Conservation (phyloP, 2,113 vertebrate species). For the Todiramphus saurophagus region DNA sequence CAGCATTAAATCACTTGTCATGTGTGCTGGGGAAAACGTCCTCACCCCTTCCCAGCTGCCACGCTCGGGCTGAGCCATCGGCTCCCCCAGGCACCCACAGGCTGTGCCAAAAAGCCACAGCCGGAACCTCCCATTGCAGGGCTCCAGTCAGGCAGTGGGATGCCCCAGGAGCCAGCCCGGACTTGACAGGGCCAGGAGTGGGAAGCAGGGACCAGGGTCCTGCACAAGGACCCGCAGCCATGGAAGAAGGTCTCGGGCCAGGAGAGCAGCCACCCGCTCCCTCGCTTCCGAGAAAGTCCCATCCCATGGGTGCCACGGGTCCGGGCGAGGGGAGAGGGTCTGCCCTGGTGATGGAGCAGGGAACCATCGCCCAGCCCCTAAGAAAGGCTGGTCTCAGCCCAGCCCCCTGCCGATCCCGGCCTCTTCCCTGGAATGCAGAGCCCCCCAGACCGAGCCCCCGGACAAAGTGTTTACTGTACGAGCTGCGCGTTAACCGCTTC, state of each 20-base stretch:
- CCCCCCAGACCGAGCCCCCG: conserved; percentile 23
- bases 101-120: neutral
- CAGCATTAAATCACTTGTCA: neutral
- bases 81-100: neutral
- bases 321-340: neutral
- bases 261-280: fast-evolving
- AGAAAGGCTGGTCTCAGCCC: neutral
- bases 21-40: neutral
- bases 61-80: neutral
- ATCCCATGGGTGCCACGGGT: fast-evolving
- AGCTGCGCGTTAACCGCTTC: conserved; percentile 14
- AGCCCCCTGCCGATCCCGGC: neutral
- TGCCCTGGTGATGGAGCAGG: neutral
- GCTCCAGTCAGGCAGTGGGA: fast-evolving
- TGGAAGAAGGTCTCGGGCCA: fast-evolving
- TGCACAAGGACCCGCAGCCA: neutral
- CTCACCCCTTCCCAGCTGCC: neutral
- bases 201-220: neutral
- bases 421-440: conserved; percentile 51
- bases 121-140: neutral
- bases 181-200: neutral
- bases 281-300: neutral
- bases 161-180: neutral
- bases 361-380: neutral
- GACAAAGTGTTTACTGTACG: conserved; percentile 24